phyloP scores from a whole-genome alignment of 2,797 vertebrate genomes.

The Meriones psammophilus region DNA sequence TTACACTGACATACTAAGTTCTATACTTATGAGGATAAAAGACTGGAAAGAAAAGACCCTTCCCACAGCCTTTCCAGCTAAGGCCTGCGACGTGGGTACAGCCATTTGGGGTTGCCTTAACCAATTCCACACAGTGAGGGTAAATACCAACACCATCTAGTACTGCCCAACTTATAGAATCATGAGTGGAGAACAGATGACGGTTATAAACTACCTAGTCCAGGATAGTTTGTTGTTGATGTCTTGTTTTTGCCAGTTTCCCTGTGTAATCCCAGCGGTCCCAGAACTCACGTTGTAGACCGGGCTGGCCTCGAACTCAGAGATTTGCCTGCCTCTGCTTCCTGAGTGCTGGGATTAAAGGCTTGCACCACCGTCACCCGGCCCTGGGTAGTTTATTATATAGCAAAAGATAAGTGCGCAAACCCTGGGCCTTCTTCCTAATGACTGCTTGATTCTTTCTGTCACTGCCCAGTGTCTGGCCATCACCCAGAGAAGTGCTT shows the following conservation, averaged over 20 bases:
- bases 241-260: not conserved
- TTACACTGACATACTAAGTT: no score
- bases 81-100: not conserved
- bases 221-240: not conserved
- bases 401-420: not conserved
- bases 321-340: not conserved
- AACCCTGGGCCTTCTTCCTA: not conserved
- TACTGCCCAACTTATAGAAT: not conserved
- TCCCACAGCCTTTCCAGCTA: no score
- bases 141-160: not conserved
- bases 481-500: not conserved
- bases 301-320: not conserved
- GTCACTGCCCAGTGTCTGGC: not conserved
- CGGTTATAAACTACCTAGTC: not conserved
- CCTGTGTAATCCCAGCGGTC: not conserved
- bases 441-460: not conserved
- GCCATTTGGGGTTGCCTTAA: not conserved
- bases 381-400: not conserved
- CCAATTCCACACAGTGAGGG: not conserved
- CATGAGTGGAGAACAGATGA: not conserved
- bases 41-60: no score
- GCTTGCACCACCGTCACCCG: fast-evolving
- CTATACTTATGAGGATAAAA: no score
- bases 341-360: not conserved
- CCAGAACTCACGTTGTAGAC: not conserved